Base-by-base conservation (phyloP, 2,113 vertebrate species). In the Forbesichthys papilliferus region DNA sequence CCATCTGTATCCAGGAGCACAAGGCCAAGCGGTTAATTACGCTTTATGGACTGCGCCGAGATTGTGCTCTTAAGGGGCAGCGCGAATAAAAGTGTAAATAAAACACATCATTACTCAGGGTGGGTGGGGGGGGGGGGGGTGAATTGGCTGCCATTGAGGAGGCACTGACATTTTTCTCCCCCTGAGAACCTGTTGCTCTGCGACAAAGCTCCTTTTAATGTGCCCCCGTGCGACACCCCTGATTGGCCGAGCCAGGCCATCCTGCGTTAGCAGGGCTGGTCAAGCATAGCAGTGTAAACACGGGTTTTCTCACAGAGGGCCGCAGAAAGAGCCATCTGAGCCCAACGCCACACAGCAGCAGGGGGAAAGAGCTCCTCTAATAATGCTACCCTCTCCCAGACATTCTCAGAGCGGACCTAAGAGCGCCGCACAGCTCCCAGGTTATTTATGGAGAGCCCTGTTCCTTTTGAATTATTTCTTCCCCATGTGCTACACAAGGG, bases 131-230 rank as follows among this genome's bases (percentile, higher is more conserved):
- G 60, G 75, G 80, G 16, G 65, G 16, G 54, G 60, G 75, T 80
- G 89, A 87, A 81, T 76, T 80, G 86, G 89, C 82, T 69, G 75
- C 77, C 73, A 13, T 86, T 80, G 79, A 84, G 86, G 79, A 83
- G 80, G 85, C 90, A 86, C 84, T 88, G 92, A 92, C 88, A 94
- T 95, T 94, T 94, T 94, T 95, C 73, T 78, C 80, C 84, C 79
- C 81, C 80, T 82, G 81, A 88, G 90, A 93, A 89, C n/a, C 88
- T 81, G 94, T 94, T 95, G 93, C 94, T 92, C 89, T 94, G 94
- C 92, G 88, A 94, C 94, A 93, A 93, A 93, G 92, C 60, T 81
- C 73, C 92, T 94, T 94, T 93, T 88, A 90, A 90, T 92, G 89
- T 81, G 67, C 63, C 82, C 53, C 84, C 74, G 77, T 92, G 84